Evolutionary conservation across 2,797 vertebrate species (phyloP).

Genomic region (Myioborus melanocephalus): DNA sequence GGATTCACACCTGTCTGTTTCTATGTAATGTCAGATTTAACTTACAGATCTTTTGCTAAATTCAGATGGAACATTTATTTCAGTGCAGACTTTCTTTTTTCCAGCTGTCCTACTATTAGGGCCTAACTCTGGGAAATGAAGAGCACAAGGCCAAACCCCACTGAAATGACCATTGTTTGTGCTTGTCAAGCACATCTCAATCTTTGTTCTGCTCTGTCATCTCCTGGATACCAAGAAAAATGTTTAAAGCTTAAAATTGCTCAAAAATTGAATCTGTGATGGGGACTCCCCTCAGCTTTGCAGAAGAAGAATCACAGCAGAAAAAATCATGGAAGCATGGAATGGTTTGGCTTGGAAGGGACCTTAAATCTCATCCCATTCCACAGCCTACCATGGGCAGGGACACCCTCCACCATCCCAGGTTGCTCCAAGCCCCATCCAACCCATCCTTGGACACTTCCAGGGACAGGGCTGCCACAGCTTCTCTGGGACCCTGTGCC

Average conservation of each 20-base stretch:
- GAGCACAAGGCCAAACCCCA: background rate
- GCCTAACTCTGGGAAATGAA: background rate
- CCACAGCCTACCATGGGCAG: background rate
- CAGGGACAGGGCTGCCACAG: background rate
- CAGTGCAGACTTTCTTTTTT: background rate
- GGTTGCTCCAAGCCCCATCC: accelerated
- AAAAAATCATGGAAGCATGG: background rate
- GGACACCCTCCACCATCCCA: background rate
- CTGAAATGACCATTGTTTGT: background rate
- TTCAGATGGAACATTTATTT: background rate
- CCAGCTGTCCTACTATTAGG: background rate
- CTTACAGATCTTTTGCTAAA: background rate
- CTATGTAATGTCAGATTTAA: background rate
- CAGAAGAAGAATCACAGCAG: background rate
- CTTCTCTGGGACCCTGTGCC: background rate
- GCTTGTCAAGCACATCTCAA: background rate
- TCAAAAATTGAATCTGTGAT: background rate
- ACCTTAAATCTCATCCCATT: background rate
- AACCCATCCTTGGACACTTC: accelerated
- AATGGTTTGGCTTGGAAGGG: background rate
- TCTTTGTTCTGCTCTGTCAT: background rate
- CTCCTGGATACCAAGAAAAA: background rate
- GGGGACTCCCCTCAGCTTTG: background rate
- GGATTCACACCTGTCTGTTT: background rate
- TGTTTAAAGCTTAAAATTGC: background rate